Conservation (phyloP, 2,797 vertebrate genomes). For the Pipistrellus pipistrellus region DNA sequence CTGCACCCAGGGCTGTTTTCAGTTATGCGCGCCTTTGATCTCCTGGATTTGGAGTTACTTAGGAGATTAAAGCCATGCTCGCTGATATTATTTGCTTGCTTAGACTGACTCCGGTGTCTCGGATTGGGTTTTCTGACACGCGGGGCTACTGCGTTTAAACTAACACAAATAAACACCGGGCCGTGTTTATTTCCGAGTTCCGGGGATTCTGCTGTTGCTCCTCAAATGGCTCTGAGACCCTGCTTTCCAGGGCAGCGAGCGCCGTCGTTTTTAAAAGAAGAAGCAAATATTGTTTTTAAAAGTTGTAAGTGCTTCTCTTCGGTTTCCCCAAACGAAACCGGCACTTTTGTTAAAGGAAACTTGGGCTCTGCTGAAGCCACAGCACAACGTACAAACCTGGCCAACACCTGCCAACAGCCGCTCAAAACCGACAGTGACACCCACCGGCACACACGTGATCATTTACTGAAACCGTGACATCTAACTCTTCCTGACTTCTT, state of each 20-base stretch:
- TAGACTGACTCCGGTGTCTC: neutral
- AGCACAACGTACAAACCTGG: neutral
- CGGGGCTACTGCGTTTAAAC: conserved; percentile 64
- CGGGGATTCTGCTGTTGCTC: conserved; percentile 34
- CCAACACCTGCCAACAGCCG: conserved; percentile 27
- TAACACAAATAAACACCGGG: conserved; percentile 74
- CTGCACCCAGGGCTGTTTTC: conserved; percentile 73
- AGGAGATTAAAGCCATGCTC: conserved; percentile 76
- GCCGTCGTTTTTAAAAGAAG: conserved; percentile 24
- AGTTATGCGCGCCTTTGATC: conserved; percentile 84
- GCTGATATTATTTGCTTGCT: conserved; percentile 71
- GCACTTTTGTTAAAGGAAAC: neutral
- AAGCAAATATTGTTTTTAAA: conserved; percentile 30
- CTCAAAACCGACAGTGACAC: conserved; percentile 39
- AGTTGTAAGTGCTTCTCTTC: conserved; percentile 11
- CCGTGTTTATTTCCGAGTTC: conserved; percentile 69
- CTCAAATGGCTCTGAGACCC: conserved; percentile 19
- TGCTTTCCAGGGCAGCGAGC: conserved; percentile 11
- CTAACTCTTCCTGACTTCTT: neutral
- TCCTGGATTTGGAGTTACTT: conserved; percentile 74
- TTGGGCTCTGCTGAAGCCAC: neutral
- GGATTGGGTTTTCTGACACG: conserved; percentile 57
- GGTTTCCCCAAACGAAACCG: conserved; percentile 63
- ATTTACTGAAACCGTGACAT: conserved; percentile 32
- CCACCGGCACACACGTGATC: neutral